A percentile compares a stretch with the other conserved stretches of the same genome.
phyloP scores from a whole-genome alignment of 2,113 vertebrate genomes.

The Noctilio leporinus region DNA sequence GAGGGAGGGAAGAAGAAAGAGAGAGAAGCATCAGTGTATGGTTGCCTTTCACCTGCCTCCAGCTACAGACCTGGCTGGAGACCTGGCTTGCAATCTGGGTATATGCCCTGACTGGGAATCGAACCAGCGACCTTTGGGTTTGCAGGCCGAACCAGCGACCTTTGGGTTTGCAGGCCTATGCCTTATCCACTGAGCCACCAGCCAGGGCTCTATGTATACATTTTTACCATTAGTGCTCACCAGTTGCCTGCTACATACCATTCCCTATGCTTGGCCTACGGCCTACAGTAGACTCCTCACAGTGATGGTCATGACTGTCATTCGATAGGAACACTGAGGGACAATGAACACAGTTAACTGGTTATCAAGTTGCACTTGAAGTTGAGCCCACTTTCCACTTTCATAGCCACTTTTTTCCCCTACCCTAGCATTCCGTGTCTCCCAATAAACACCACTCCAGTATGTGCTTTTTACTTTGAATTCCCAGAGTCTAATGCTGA shows the following conservation, averaged over 20 bases:
- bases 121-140: no score
- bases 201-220: no score
- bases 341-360: neutral
- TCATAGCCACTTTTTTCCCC: neutral
- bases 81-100: no score
- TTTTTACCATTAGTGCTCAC: neutral
- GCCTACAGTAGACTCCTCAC: neutral
- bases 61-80: no score
- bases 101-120: no score
- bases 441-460: neutral
- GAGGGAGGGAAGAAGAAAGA: no score
- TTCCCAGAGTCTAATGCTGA: neutral
- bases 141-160: no score
- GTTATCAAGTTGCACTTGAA: neutral
- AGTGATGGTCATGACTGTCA: neutral
- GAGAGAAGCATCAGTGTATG: no score
- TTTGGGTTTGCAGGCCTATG: no score
- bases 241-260: neutral
- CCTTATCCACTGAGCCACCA: no score
- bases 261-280: rapidly evolving
- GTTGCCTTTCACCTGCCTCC: no score
- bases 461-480: neutral
- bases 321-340: neutral
- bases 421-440: neutral
- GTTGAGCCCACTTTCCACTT: neutral